Base-by-base conservation (phyloP, 2,888 invertebrate species). In the Cremastobaeus sp. region DNA sequence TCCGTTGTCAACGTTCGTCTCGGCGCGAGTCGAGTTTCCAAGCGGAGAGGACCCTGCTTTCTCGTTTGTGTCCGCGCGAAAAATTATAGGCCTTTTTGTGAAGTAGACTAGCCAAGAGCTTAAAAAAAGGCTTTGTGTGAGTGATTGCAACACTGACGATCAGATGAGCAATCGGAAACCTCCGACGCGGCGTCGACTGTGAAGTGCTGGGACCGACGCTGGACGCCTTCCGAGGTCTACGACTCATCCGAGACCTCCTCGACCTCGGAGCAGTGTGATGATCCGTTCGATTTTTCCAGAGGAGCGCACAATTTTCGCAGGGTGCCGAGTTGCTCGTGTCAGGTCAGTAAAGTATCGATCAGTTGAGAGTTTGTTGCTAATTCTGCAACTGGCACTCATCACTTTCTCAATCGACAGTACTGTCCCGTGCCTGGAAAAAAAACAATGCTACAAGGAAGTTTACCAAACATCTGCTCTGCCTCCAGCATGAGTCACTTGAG, bases 151-250 rank as follows among this genome's bases (percentile, higher is more conserved):
- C 21, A 60, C 35, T 54, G 37, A 59, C 37, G 34, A 55, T 55
- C 74, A 84, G 84, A 82, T 76, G 80, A 79, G 12, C 79, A 80
- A 72, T 83, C 83, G 55, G 85, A 86, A 37, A 83, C 83, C 0
- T 86, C 84, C 12, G 84, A 85, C 62, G 80, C 80, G 34, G 81
- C 84, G 3, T 83, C 84, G 41, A 85, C 83, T 34, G 80, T 82
- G 45, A 86, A 86, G 54, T 82, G 79, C 15, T 86, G 84, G 82
- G 81, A 82, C 45, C 79, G 78, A 69, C 79, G 81, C 34, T 86
- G 86, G 85, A 83, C 81, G 20, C 81, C 85, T 9, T 83, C 86
- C 20, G 86, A 86, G 54, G 79, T 79, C 9, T 86, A 85, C 76
- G 86, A 86, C 45, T 86, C 86, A 14, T 84, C 85, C 2, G 85